A percentile compares a stretch with the other conserved stretches of the same genome.
Evolutionary conservation across 1,140 invertebrate species (phyloP).

Genomic region (Drosophila repleta): DNA sequence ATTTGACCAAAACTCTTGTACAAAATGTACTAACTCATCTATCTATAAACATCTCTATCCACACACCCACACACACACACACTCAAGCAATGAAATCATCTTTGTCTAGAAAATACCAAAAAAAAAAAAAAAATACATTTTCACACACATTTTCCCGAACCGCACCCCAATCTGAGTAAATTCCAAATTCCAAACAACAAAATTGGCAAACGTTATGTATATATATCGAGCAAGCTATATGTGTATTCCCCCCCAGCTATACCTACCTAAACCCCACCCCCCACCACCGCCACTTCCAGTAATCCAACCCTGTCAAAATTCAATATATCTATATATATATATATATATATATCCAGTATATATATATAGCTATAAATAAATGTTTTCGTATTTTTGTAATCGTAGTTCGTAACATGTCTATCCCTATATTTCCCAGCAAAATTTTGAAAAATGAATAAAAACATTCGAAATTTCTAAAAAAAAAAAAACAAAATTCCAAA

Average conservation of each 20-base stretch:
- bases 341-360: constrained; percentile 14
- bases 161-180: constrained; percentile 22
- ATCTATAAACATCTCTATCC: not conserved
- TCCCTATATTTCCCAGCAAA: constrained; percentile 40
- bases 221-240: constrained; percentile 21
- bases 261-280: not conserved
- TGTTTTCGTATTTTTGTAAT: constrained; percentile 56
- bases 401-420: constrained; percentile 65
- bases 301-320: constrained; percentile 8
- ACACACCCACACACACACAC: constrained; percentile 10
- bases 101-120: constrained; percentile 5
- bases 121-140: not conserved
- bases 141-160: not conserved
- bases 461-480: constrained; percentile 49
- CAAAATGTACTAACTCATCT: constrained; percentile 23
- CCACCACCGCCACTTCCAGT: constrained; percentile 6
- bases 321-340: constrained; percentile 25
- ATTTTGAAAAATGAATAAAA: constrained; percentile 54
- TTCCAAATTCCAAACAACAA: constrained; percentile 30
- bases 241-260: constrained; percentile 24
- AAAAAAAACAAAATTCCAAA: constrained; percentile 45
- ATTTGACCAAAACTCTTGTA: constrained; percentile 14
- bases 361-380: constrained; percentile 36
- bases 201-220: constrained; percentile 40
- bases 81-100: constrained; percentile 30